These are phyloP conservation scores for Cloeon dipterum DNA, from an alignment of 2,888 invertebrate genomes.

Conservation along the genomic window DNA sequence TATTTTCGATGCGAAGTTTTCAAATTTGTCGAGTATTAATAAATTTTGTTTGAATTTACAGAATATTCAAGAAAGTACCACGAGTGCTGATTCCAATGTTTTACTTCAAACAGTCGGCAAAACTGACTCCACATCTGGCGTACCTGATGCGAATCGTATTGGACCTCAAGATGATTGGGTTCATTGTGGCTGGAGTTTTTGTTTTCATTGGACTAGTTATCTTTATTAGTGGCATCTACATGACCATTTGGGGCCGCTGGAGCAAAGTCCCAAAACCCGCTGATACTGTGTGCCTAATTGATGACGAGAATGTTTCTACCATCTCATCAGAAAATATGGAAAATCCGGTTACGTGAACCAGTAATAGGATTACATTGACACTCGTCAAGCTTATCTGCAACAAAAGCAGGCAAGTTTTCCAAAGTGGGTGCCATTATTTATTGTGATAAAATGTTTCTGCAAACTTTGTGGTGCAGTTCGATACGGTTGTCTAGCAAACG, in stretches of 20 bases:
- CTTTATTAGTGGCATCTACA: conserved; percentile 12
- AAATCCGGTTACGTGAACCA: too few species aligned
- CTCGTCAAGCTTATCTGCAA: too few species aligned
- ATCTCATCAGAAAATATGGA: too few species aligned
- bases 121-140: conserved; percentile 31
- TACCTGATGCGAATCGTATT: conserved; percentile 26
- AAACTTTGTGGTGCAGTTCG: too few species aligned
- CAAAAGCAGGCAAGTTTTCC: too few species aligned
- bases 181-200: conserved; percentile 18
- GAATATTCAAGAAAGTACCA: conserved; percentile 28
- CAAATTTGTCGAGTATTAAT: too few species aligned
- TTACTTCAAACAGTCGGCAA: conserved; percentile 49
- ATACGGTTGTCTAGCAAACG: too few species aligned
- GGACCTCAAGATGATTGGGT: conserved; percentile 26
- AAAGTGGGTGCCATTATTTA: too few species aligned
- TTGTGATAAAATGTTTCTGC: too few species aligned
- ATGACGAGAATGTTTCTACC: too few species aligned
- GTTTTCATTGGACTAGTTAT: conserved; percentile 21
- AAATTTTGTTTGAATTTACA: conserved; percentile 12
- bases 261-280: not conserved
- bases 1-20: too few species aligned
- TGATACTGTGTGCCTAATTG: not conserved
- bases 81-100: conserved; percentile 42
- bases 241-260: conserved; percentile 1
- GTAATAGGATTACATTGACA: too few species aligned